Conservation (phyloP, 2,113 vertebrate genomes). For the Tympanuchus pallidicinctus region DNA sequence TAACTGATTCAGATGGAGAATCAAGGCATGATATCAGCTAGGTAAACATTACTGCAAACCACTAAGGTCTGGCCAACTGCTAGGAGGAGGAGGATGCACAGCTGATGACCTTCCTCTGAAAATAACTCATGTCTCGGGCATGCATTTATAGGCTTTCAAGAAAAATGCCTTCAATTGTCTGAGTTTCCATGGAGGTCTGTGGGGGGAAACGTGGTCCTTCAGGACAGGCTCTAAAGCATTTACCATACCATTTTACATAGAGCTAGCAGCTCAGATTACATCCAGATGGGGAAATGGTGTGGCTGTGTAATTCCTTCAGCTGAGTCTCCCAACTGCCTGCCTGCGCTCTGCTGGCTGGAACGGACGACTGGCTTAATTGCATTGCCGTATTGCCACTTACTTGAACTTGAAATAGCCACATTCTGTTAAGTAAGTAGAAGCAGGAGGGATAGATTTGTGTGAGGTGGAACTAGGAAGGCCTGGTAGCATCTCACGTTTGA, state of each 20-base stretch:
- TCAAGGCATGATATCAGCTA: not conserved
- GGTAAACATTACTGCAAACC: not conserved
- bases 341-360: not conserved
- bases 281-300: not conserved
- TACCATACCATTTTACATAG: not conserved
- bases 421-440: not conserved
- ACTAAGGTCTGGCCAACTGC: not conserved
- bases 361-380: not conserved
- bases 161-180: slow-evolving; percentile 12
- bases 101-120: not conserved
- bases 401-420: not conserved
- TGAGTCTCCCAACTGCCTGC: not conserved
- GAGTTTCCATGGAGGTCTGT: not conserved
- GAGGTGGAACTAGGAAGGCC: not conserved
- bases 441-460: not conserved
- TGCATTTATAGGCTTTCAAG: not conserved
- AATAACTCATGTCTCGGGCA: not conserved
- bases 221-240: slow-evolving; percentile 16
- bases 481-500: not conserved
- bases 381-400: not conserved
- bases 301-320: not conserved
- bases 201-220: not conserved
- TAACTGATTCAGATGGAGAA: not conserved
- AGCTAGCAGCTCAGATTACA: not conserved
- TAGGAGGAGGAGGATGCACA: not conserved